Evolutionary conservation across 2,888 invertebrate genomes (phyloP).

Genomic region (Nephrotoma flavescens): DNA sequence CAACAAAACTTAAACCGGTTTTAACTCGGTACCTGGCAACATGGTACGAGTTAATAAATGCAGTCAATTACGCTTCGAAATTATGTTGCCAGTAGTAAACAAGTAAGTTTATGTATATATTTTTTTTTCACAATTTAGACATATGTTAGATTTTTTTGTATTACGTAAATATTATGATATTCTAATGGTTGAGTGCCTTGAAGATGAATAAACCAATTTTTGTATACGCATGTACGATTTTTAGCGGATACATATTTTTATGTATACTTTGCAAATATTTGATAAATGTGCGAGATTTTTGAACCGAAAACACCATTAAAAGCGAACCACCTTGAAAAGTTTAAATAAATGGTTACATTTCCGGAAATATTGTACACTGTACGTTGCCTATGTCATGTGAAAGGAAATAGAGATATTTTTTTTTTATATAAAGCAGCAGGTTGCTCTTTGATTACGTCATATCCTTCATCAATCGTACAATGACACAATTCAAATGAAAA

Average conservation of each 20-base stretch:
- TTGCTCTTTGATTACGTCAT: neutral
- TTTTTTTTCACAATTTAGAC: too few species aligned
- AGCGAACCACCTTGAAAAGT: neutral
- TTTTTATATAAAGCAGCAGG: neutral
- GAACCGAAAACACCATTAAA: neutral
- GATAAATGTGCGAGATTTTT: neutral
- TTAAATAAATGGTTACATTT: neutral
- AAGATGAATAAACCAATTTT: neutral
- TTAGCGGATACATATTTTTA: neutral
- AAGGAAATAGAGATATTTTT: neutral
- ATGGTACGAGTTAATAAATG: too few species aligned
- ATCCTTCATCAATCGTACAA: too few species aligned
- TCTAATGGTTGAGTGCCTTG: neutral
- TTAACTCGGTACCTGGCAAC: too few species aligned
- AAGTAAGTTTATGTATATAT: too few species aligned
- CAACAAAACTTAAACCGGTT: too few species aligned
- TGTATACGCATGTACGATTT: neutral
- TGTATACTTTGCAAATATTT: neutral
- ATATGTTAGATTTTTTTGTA: too few species aligned
- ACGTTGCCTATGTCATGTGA: neutral
- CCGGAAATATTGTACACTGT: neutral
- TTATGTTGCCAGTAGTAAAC: too few species aligned
- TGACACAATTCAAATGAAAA: neutral
- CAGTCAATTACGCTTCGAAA: too few species aligned
- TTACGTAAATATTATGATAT: neutral